Base-by-base conservation (phyloP, 2,113 vertebrate species). In the Holacanthus passer region DNA sequence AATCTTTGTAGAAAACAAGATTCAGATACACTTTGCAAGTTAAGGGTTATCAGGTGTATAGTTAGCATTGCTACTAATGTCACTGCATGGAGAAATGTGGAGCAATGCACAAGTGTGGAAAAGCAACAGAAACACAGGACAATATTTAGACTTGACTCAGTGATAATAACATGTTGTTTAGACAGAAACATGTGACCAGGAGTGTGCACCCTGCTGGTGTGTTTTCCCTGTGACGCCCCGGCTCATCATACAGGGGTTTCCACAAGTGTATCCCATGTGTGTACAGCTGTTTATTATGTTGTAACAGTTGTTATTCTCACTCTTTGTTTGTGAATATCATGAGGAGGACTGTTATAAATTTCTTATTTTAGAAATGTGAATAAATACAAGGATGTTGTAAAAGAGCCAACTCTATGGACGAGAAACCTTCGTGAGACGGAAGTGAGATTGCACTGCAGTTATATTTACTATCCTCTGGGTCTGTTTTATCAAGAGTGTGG, bases 401-500 rank as follows among this genome's bases (percentile, higher is more conserved):
- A 79, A 48, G 75, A 77, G 65, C 73, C 66, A 72, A 77, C 75
- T 62, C 60, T 63, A 77, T 63, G 58, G 63, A 86, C 56, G 68
- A 27, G 71, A 71, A 79, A 16, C 87, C 77, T 84, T 74, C 8
- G 63, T 75, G 90, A 88, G 84, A 87, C 31, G 19, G 76, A n/a
- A 65, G 87, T 43, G 76, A 90, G 83, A 88, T 83, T 90, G 81
- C 58, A 70, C 79, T 63, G 58, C 32, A 77, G 81, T 84, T 91
- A 93, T 88, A 93, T 88, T 86, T 89, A 81, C 78, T 81, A 80
- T 89, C 89, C 87, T 67, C 19, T 32, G 79, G 82, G 64, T 82
- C 81, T 81, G 60, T 88, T 93, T 93, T 82, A 94, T 90, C 81
- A 89, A 83, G 72, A 89, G 80, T 79, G 63, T 73, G 77, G 86